Percentiles rank a stretch among this genome's conserved stretches.
Evolutionary conservation across 2,797 vertebrate species (phyloP).

Genomic region (Rhinichthys osculus): DNA sequence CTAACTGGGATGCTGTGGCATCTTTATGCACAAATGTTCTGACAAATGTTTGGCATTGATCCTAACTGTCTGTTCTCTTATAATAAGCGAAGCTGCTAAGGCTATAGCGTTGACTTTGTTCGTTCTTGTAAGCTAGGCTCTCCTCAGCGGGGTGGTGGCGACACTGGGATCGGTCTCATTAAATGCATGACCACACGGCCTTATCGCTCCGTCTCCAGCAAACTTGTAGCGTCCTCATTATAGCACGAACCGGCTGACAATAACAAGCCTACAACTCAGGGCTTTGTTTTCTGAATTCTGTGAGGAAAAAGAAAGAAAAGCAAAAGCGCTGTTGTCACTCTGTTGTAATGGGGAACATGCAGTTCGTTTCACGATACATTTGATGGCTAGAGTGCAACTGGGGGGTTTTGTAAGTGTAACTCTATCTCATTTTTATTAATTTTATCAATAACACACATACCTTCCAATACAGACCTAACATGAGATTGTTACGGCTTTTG

Average conservation of each 20-base stretch:
- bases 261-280: conserved; percentile 33
- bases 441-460: not conserved
- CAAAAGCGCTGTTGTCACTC: not conserved
- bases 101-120: conserved; percentile 19
- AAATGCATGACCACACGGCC: conserved; percentile 44
- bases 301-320: conserved; percentile 4
- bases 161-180: conserved; percentile 32
- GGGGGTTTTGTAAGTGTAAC: not conserved
- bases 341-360: not conserved
- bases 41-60: conserved; percentile 2
- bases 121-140: not conserved
- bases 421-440: not conserved
- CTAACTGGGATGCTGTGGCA: no score
- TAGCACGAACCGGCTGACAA: conserved; percentile 20
- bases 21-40: not conserved
- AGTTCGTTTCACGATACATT: not conserved
- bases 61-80: not conserved
- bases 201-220: conserved; percentile 20
- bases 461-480: not conserved
- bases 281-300: conserved; percentile 31
- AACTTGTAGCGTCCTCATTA: conserved; percentile 36
- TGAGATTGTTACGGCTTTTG: not conserved
- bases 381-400: not conserved
- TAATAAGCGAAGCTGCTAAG: not conserved
- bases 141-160: conserved; percentile 12